A percentile compares a stretch with the other conserved stretches of the same genome.
Evolutionary conservation across 2,113 vertebrate genomes (phyloP).

Genomic region (Labeo catla): DNA sequence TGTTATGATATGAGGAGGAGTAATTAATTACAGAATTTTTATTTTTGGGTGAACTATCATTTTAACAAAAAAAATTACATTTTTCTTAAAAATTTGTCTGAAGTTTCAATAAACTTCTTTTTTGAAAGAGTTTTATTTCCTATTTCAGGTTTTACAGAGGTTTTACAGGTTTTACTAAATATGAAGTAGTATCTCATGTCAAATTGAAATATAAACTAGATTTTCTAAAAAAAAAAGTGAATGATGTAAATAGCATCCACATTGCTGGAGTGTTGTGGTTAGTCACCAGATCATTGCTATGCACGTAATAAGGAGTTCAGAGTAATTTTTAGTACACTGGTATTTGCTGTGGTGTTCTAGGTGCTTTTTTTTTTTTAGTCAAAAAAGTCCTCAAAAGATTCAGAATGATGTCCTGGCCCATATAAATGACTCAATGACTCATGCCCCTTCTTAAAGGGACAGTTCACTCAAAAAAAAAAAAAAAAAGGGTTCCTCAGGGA

Average conservation of each 20-base stretch:
- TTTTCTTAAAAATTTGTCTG: not conserved
- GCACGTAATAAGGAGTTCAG: not conserved
- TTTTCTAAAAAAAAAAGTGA: not conserved
- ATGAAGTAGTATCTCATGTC: not conserved
- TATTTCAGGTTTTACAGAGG: not conserved
- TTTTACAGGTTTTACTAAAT: not conserved
- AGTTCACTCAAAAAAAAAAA: too few species aligned
- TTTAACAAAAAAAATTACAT: too few species aligned
- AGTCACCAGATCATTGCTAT: not conserved
- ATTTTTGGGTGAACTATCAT: too few species aligned
- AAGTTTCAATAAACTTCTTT: not conserved
- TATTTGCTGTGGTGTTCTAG: not conserved
- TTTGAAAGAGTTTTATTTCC: not conserved
- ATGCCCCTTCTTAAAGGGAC: not conserved
- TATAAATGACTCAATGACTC: constrained; percentile 6
- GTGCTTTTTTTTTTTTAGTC: not conserved
- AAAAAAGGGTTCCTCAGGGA: too few species aligned
- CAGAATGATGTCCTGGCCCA: not conserved
- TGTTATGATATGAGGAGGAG: too few species aligned
- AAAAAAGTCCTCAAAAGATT: not conserved
- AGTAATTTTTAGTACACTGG: not conserved
- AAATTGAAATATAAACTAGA: not conserved
- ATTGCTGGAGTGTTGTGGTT: not conserved
- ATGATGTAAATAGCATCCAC: not conserved
- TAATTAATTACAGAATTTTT: too few species aligned